Evolutionary conservation across 2,888 invertebrate species (phyloP), one percentile per base, ranked within the genome.

Genomic region (Drosophila fulvimacula): DNA sequence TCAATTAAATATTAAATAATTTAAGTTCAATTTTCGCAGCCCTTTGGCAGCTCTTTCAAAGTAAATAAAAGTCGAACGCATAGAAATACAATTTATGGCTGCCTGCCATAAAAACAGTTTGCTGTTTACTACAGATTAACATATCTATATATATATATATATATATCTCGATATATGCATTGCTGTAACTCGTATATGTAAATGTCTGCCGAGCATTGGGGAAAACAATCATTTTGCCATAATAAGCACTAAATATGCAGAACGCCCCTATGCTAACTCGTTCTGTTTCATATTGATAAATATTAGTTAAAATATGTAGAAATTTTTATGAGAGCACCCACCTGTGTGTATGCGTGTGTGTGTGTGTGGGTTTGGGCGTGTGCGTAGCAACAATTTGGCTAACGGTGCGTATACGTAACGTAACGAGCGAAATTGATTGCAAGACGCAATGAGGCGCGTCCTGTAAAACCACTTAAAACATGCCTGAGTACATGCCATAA

Each of bases 391-490:
- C 46, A 48, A 48, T 48, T 48, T 57, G 52, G 64, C 68, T 51
- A 74, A 66, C 75, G 74, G 48, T 79, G 72, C 77, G 83, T 78
- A 80, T 78, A 82, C 78, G 76, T 77, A 80, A 80, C 77, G 76
- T 79, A 80, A 88, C 85, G 80, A 77, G 84, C 44, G 67, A 90
- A 89, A 89, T 89, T 90, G 88, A 90, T 89, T 89, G 90, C 89
- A 85, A 80, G 79, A 83, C 81, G 89, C 90, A 90, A 91, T 91
- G 90, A 89, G 90, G 90, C 90, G 89, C 82, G 86, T 90, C 90
- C 90, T 91, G 90, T 91, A 90, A 91, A 91, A 91, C 85, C 89
- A 90, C 88, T 90, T 90, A 89, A 90, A 90, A 84, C 89, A 90
- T 90, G 90, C 90, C 88, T 89, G 90, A 88, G 89, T 86, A 84